Conservation (phyloP, 2,797 vertebrate genomes). For the Macrochelys suwanniensis region DNA sequence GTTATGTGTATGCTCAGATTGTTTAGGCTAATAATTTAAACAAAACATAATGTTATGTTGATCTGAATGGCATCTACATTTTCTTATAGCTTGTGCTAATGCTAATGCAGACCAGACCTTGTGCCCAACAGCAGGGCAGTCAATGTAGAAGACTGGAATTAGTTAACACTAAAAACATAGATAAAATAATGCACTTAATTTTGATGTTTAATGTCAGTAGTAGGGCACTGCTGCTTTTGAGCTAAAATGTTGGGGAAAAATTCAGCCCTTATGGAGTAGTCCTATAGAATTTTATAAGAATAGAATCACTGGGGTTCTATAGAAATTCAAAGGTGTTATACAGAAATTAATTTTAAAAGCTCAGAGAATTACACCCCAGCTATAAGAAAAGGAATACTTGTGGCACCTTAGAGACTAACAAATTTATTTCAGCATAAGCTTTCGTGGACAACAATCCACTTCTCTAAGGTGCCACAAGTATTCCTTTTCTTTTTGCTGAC, state of each 20-base stretch:
- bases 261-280: neutral
- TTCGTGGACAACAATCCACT: no score
- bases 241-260: constrained; percentile 21
- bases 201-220: neutral
- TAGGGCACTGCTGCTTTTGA: neutral
- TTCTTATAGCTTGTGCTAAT: neutral
- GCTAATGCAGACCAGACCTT: neutral
- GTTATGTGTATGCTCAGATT: neutral
- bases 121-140: neutral
- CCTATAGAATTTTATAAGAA: neutral
- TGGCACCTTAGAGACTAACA: no score
- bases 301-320: neutral
- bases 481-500: no score
- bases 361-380: neutral
- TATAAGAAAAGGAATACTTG: neutral
- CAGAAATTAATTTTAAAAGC: neutral
- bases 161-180: neutral
- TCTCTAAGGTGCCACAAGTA: no score
- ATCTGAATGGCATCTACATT: neutral
- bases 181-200: neutral
- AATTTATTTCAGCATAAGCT: no score
- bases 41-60: neutral
- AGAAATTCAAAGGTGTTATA: neutral
- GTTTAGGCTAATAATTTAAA: neutral
- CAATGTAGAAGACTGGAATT: neutral